These are phyloP conservation scores for Parotia lawesii DNA, from an alignment of 2,113 vertebrate genomes.

Conservation along the genomic window DNA sequence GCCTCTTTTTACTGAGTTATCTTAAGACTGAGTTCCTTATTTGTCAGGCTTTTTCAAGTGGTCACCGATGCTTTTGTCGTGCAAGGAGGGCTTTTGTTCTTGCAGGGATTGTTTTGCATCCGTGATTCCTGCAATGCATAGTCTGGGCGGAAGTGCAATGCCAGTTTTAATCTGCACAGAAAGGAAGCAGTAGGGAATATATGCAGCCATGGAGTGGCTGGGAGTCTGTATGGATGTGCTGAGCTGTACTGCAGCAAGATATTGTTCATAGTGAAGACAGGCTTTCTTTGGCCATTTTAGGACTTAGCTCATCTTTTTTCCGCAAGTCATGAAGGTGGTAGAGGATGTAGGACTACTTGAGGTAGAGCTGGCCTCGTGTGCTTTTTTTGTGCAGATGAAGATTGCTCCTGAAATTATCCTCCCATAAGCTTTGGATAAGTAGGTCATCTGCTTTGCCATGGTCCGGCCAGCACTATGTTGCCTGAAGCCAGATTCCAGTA, in stretches of 20 bases:
- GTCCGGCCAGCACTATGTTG: not conserved
- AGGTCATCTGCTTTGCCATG: not conserved
- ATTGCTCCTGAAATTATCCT: not conserved
- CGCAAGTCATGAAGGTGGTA: not conserved
- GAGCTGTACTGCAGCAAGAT: not conserved
- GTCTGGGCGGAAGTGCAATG: not conserved
- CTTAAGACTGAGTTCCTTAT: not conserved
- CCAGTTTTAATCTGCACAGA: not conserved
- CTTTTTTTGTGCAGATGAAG: not conserved
- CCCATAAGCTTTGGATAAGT: not conserved
- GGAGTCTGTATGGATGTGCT: not conserved
- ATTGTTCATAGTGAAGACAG: not conserved
- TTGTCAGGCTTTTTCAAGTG: not conserved
- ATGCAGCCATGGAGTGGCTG: accelerated
- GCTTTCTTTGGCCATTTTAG: not conserved
- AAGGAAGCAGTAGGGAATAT: not conserved
- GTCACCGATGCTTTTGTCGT: not conserved
- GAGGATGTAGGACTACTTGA: not conserved
- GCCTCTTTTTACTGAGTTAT: not conserved
- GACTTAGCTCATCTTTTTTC: not conserved
- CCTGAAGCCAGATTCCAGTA: not conserved
- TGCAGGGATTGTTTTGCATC: not conserved
- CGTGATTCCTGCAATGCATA: not conserved
- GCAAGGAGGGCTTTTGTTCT: not conserved
- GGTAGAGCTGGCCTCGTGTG: not conserved